A percentile compares a stretch with the other conserved stretches of the same genome.
phyloP scores from a whole-genome alignment of 2,113 vertebrate species.

The Chlamydotis undulata region DNA sequence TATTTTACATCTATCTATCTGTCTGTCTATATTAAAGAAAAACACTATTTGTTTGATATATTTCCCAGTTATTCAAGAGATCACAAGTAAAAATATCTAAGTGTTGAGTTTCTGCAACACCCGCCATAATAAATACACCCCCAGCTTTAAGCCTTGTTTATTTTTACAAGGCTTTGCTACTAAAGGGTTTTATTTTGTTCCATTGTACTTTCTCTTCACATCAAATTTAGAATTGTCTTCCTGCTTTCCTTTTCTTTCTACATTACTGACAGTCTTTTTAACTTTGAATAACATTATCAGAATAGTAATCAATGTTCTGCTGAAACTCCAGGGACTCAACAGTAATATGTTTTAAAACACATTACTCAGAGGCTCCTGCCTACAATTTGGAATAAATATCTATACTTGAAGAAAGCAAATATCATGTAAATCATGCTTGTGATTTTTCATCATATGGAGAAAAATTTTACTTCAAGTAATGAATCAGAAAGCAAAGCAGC shows the following conservation, averaged over 20 bases:
- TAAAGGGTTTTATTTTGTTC: not conserved
- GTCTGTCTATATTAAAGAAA: not conserved
- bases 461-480: not conserved
- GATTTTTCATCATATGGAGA: not conserved
- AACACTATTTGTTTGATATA: not conserved
- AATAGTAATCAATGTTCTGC: not conserved
- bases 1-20: not conserved
- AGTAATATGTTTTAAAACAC: not conserved
- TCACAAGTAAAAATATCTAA: not conserved
- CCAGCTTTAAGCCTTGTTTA: not conserved
- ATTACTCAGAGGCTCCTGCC: not conserved
- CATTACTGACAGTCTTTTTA: not conserved
- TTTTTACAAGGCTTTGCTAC: not conserved
- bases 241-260: not conserved
- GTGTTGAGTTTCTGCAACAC: not conserved
- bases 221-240: not conserved
- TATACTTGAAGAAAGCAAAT: not conserved
- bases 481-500: slow-evolving; percentile 1
- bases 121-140: not conserved
- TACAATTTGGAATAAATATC: not conserved
- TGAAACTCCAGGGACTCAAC: not conserved
- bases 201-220: not conserved
- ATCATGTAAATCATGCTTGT: not conserved
- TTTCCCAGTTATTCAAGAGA: not conserved
- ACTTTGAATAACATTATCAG: not conserved